Base-by-base conservation (phyloP, 2,888 invertebrate species). In the Andrena dorsata region DNA sequence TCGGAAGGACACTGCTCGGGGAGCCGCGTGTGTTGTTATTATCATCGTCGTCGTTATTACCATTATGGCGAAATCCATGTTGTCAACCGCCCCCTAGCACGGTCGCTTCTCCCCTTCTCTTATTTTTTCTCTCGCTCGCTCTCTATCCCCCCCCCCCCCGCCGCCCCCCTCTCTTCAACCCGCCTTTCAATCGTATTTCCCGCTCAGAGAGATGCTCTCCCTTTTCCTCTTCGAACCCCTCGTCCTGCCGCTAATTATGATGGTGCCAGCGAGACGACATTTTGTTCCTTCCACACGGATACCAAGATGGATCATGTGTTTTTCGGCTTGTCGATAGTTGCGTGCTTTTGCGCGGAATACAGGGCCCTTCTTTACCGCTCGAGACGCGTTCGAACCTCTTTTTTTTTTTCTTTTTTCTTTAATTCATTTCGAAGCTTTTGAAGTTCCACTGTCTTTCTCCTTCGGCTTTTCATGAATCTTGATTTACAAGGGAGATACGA, bases 201-300 rank as follows among this genome's bases (percentile, higher is more conserved):
- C 91, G 89, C 87, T 90, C 87, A 77, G 76, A 72, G 61, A 76
- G 81, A 80, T 82, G 30, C 75, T 72, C 82, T 78, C 83, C 78
- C 70, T 82, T 84, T 83, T 73, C 30, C 47, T 28, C 79, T 66
- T 71, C 51, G 23, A 53, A 51, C 53, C 76, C 83, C 76, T 47
- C 63, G 35, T 26, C 88, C 73, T 71, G 77, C 80, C 88, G 90
- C 91, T 94, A 93, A 93, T 94, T 93, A 93, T 93, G 93, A 93
- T 92, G 92, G 93, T 88, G 85, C 81, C 64, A 85, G 86, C 76
- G 86, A 83, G 89, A 90, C 93, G 93, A 93, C 93, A 94, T 93
- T 94, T 94, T 94, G 93, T 93, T 93, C 91, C 84, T 87, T 86
- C 87, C 84, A 83, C 83, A 53, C 71, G 72, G 65, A 81, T 85